These are phyloP conservation scores for Drosophila seclusa DNA, from an alignment of 2,888 invertebrate genomes.

Conservation along the genomic window DNA sequence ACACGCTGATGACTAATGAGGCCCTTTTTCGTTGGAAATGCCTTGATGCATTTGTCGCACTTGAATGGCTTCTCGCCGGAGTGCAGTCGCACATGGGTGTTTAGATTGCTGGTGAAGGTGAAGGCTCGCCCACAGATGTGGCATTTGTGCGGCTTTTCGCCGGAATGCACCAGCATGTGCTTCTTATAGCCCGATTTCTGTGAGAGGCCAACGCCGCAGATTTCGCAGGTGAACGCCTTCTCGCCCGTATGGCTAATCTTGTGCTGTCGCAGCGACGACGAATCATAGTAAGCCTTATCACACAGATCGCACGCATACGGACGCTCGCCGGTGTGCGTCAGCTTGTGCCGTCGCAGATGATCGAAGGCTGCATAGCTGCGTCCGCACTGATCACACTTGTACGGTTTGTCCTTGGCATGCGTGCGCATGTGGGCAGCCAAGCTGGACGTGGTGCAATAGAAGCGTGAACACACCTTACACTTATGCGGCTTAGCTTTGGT, in stretches of 20 bases:
- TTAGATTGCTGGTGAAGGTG: constrained; percentile 84
- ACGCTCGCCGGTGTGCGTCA: constrained; percentile 69
- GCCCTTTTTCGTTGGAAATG: constrained; percentile 83
- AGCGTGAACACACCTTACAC: constrained; percentile 58
- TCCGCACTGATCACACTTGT: constrained; percentile 77
- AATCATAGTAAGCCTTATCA: constrained; percentile 83
- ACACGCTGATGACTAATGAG: constrained; percentile 82
- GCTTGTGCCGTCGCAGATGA: constrained; percentile 65
- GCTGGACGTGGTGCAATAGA: constrained; percentile 69
- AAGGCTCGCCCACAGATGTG: constrained; percentile 82
- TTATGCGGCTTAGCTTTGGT: constrained; percentile 72
- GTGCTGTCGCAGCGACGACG: constrained; percentile 83
- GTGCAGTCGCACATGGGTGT: constrained; percentile 83
- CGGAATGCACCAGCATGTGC: constrained; percentile 84
- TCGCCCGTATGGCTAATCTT: constrained; percentile 84
- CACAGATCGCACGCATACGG: constrained; percentile 77
- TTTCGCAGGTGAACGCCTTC: constrained; percentile 83
- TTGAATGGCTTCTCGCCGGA: constrained; percentile 82
- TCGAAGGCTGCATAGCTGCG: constrained; percentile 67
- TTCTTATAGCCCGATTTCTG: constrained; percentile 85
- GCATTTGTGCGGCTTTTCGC: constrained; percentile 83
- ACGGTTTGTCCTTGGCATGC: constrained; percentile 81
- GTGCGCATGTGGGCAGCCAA: constrained; percentile 70
- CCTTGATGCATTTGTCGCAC: constrained; percentile 80
- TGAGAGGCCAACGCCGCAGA: constrained; percentile 84